Percentiles rank a stretch among this genome's conserved stretches.
phyloP scores from a whole-genome alignment of 2,888 invertebrate species.

The Drosophila hawaiiensis region DNA sequence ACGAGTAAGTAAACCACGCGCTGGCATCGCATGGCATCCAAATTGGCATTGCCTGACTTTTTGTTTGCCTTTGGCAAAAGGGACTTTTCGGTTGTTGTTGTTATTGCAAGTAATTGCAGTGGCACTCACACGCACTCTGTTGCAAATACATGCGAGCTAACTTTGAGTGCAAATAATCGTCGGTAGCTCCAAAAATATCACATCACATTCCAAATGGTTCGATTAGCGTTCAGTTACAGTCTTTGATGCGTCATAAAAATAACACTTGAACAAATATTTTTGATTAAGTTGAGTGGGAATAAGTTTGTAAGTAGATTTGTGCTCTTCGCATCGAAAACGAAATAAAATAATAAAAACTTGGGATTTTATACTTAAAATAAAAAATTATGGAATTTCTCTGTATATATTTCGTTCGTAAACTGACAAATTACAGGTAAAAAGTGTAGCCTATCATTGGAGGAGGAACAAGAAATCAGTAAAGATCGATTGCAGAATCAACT shows the following conservation, averaged over 20 bases:
- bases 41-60: constrained; percentile 53
- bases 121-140: constrained; percentile 17
- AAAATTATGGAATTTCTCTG: not conserved
- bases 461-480: not conserved
- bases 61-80: constrained; percentile 43
- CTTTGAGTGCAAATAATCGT: constrained; percentile 18
- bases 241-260: not conserved
- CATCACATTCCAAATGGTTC: not conserved
- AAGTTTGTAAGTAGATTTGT: not conserved
- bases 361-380: not conserved
- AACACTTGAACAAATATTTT: not conserved
- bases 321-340: not conserved
- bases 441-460: not conserved
- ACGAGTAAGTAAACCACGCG: constrained; percentile 63
- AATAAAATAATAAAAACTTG: not conserved
- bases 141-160: constrained; percentile 5
- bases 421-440: not conserved
- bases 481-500: not conserved
- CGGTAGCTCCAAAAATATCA: constrained; percentile 2
- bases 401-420: not conserved
- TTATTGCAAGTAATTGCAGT: constrained; percentile 43
- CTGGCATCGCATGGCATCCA: constrained; percentile 58
- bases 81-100: constrained; percentile 20
- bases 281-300: not conserved
- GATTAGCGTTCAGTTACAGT: not conserved